Percentiles rank a stretch among this genome's conserved stretches.
Conservation (phyloP, 2,888 invertebrate species). For the Deroplatys truncata region DNA sequence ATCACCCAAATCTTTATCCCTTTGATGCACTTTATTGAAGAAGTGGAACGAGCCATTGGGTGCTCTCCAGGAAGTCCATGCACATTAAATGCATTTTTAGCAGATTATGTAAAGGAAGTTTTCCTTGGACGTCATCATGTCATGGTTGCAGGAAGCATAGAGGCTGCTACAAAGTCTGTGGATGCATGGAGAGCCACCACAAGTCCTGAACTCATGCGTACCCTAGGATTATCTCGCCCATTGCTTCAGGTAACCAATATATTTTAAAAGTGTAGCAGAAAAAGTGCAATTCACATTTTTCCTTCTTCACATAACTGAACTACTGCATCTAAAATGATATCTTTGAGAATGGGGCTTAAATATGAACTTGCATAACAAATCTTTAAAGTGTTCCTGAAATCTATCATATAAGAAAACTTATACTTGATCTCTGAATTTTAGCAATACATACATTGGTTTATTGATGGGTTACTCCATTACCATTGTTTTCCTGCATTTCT, state of each 20-base stretch:
- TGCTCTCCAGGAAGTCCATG: constrained; percentile 52
- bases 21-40: constrained; percentile 75
- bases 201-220: constrained; percentile 63
- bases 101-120: constrained; percentile 81
- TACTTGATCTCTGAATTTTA: no score
- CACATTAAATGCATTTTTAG: constrained; percentile 76
- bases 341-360: no score
- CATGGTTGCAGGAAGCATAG: constrained; percentile 60
- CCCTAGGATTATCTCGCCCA: constrained; percentile 59
- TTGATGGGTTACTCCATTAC: no score
- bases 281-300: no score
- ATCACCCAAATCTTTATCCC: constrained; percentile 77
- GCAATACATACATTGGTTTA: no score
- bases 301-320: no score
- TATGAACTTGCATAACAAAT: no score
- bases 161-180: constrained; percentile 66
- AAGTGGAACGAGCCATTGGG: constrained; percentile 68
- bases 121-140: constrained; percentile 75
- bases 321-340: no score
- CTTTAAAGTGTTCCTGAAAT: no score
- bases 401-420: no score
- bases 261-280: no score
- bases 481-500: no score
- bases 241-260: constrained; percentile 52
- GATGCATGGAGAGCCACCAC: constrained; percentile 77